Conservation (phyloP, 2,113 vertebrate species). For the Naja naja region DNA sequence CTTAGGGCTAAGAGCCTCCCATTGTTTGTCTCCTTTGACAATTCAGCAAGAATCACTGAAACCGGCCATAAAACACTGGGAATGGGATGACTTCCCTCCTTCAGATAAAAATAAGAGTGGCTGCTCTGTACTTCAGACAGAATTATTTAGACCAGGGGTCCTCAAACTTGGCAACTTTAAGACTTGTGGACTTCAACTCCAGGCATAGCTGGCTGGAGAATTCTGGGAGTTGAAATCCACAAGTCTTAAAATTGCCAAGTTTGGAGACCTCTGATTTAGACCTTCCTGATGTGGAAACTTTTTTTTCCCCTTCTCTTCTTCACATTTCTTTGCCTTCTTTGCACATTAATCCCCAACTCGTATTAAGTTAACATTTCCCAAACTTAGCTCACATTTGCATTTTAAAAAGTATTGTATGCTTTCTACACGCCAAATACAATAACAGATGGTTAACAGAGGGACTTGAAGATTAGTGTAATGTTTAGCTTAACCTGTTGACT, state of each 20-base stretch:
- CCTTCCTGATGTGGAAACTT: not conserved
- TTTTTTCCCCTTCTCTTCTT: not conserved
- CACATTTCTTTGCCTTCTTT: not conserved
- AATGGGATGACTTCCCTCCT: not conserved
- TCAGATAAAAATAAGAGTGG: not conserved
- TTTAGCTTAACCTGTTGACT: no score
- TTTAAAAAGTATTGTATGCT: not conserved
- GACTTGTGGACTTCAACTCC: no score
- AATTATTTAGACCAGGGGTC: no score
- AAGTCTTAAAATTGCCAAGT: no score
- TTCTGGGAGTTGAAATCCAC: no score
- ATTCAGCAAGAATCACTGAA: conserved; percentile 17
- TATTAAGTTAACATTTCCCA: not conserved
- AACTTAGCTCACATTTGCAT: not conserved
- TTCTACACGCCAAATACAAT: not conserved
- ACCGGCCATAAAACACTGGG: conserved; percentile 17
- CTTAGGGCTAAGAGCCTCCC: not conserved
- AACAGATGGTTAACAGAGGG: not conserved
- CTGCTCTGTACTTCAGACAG: not conserved
- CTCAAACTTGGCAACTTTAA: no score
- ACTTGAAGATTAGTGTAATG: not conserved
- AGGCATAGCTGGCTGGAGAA: no score
- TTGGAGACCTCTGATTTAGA: no score
- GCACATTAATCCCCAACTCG: not conserved
- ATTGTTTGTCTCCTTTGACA: conserved; percentile 8